phyloP scores from a whole-genome alignment of 2,888 invertebrate genomes.

The Pyralis farinalis region DNA sequence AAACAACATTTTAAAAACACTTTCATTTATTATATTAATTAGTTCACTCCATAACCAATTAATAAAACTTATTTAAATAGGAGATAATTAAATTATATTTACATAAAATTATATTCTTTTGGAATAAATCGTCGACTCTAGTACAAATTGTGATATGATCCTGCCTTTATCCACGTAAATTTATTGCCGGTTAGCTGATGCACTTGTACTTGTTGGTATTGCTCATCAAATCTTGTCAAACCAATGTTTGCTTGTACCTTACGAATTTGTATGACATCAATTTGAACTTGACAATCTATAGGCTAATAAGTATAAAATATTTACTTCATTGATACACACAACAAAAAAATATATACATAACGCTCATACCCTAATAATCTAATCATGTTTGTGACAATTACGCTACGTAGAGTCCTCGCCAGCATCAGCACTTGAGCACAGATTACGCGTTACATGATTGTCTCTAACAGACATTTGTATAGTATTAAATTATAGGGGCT shows the following conservation, averaged over 20 bases:
- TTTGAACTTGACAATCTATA: constrained; percentile 48
- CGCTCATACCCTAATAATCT: background rate
- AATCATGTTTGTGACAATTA: no score
- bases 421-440: no score
- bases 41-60: constrained; percentile 23
- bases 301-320: constrained; percentile 22
- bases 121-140: constrained; percentile 39
- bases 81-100: constrained; percentile 51
- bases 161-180: constrained; percentile 29
- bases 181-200: constrained; percentile 46
- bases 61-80: constrained; percentile 52
- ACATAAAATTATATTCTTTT: constrained; percentile 40
- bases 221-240: constrained; percentile 51
- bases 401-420: no score
- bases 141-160: constrained; percentile 50
- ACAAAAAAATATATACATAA: constrained; percentile 20
- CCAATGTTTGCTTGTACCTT: constrained; percentile 47
- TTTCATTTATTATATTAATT: constrained; percentile 23
- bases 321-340: constrained; percentile 21
- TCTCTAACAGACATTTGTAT: no score
- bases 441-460: no score
- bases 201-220: constrained; percentile 63
- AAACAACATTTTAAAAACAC: constrained; percentile 17
- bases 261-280: constrained; percentile 34
- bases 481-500: no score